Evolutionary conservation across 2,888 invertebrate genomes (phyloP).

Genomic region (Physocephala rufipes): DNA sequence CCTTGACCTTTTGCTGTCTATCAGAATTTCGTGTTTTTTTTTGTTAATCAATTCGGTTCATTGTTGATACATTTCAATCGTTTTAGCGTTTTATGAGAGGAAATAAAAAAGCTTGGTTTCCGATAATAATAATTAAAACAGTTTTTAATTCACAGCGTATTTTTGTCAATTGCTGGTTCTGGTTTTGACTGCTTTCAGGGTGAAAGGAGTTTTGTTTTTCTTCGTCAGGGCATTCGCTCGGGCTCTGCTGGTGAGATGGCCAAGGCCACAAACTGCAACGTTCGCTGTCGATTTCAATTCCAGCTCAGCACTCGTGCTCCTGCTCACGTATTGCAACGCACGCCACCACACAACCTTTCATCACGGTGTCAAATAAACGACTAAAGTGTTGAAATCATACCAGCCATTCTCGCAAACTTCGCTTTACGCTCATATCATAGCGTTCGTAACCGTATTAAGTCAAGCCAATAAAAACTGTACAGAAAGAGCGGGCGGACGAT

Average conservation of each 20-base stretch:
- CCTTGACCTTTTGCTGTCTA: no score
- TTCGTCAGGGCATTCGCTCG: not conserved
- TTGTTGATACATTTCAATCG: no score
- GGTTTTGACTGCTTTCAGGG: not conserved
- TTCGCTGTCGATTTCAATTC: no score
- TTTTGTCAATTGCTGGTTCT: not conserved
- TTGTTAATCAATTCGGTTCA: no score
- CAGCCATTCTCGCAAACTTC: constrained; percentile 45
- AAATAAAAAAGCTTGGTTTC: no score
- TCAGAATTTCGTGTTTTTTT: no score
- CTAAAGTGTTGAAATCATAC: constrained; percentile 51
- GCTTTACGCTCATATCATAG: not conserved
- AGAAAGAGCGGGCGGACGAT: no score
- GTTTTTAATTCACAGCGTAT: not conserved
- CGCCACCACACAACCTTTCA: constrained; percentile 48
- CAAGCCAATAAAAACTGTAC: no score
- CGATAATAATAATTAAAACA: not conserved
- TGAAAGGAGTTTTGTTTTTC: not conserved
- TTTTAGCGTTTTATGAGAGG: no score
- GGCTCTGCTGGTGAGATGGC: constrained; percentile 4
- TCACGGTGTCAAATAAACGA: constrained; percentile 56
- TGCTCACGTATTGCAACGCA: constrained; percentile 25
- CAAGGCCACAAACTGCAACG: constrained; percentile 17
- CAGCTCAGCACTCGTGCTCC: constrained; percentile 13
- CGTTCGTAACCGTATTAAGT: no score